A percentile compares a stretch with the other conserved stretches of the same genome.
Conservation (phyloP, 2,888 invertebrate species). For the Nomada lathburiana region DNA sequence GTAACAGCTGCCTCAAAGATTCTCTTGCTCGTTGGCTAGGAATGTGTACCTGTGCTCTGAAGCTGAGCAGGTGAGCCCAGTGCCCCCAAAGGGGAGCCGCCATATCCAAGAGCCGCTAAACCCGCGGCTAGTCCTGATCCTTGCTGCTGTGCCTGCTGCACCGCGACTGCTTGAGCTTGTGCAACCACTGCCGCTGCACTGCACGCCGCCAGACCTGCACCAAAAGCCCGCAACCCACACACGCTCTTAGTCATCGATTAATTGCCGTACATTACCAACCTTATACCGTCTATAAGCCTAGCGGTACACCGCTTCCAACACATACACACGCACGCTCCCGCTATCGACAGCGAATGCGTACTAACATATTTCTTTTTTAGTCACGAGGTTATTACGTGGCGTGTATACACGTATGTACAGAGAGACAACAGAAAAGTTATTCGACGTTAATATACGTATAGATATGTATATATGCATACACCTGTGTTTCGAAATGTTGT, state of each 20-base stretch:
- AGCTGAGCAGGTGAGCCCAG: slow-evolving; percentile 84
- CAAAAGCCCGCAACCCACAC: slow-evolving; percentile 82
- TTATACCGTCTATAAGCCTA: slow-evolving; percentile 69
- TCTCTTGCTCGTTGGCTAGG: slow-evolving; percentile 22
- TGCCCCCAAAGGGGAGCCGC: slow-evolving; percentile 83
- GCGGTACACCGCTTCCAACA: slow-evolving; percentile 32
- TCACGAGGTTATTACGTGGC: slow-evolving; percentile 51
- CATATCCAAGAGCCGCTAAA: slow-evolving; percentile 83
- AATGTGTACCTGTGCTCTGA: slow-evolving; percentile 82
- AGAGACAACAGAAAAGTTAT: slow-evolving; percentile 38
- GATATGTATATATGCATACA: slow-evolving; percentile 4
- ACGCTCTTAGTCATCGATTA: slow-evolving; percentile 75
- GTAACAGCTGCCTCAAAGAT: slow-evolving; percentile 5
- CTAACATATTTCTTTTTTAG: slow-evolving; percentile 44
- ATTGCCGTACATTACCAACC: slow-evolving; percentile 68
- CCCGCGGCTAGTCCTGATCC: slow-evolving; percentile 83
- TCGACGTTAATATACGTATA: slow-evolving; percentile 35
- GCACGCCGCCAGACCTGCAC: slow-evolving; percentile 87
- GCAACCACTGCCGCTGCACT: slow-evolving; percentile 85
- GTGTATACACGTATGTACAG: slow-evolving; percentile 47
- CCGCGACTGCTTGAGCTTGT: slow-evolving; percentile 83
- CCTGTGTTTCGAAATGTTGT: neutral
- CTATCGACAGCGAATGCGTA: slow-evolving; percentile 25
- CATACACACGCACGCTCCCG: slow-evolving; percentile 29
- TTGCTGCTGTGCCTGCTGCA: slow-evolving; percentile 83